Percentiles rank a stretch among this genome's conserved stretches.
Evolutionary conservation across 2,888 invertebrate genomes (phyloP).

Genomic region (Callosobruchus maculatus): DNA sequence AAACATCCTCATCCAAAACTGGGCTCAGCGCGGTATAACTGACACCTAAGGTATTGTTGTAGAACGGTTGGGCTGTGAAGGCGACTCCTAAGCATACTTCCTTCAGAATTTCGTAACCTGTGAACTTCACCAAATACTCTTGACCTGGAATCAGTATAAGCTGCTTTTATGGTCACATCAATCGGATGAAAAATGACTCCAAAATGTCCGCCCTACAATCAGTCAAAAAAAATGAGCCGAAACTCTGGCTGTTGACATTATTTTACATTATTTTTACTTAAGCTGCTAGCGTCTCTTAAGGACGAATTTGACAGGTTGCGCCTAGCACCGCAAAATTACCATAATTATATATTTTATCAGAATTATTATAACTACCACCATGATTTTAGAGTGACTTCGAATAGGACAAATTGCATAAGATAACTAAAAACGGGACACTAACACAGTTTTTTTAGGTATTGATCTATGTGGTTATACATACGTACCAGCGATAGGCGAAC

Average conservation of each 20-base stretch:
- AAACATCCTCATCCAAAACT: slow-evolving; percentile 1
- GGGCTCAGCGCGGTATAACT: slow-evolving; percentile 47
- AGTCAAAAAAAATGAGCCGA: too few relatives aligned
- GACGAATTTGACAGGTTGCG: too few relatives aligned
- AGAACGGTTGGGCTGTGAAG: slow-evolving; percentile 54
- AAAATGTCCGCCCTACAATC: too few relatives aligned
- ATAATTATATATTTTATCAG: too few relatives aligned
- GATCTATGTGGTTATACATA: not conserved
- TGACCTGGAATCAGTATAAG: slow-evolving; percentile 10
- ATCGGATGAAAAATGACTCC: too few relatives aligned
- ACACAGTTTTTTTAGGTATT: not conserved
- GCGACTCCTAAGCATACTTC: slow-evolving; percentile 55
- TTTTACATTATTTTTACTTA: too few relatives aligned
- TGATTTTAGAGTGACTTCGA: too few relatives aligned
- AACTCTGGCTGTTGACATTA: too few relatives aligned
- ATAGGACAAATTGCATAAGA: too few relatives aligned
- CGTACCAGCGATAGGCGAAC: slow-evolving; percentile 44
- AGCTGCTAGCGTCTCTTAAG: too few relatives aligned
- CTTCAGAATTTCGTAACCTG: slow-evolving; percentile 48
- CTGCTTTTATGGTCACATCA: not conserved
- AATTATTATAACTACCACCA: too few relatives aligned
- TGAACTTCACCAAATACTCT: slow-evolving; percentile 22
- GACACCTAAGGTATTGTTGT: slow-evolving; percentile 42
- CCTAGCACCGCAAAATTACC: too few relatives aligned
- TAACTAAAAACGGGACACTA: not conserved